phyloP scores from a whole-genome alignment of 2,888 invertebrate genomes.

The Andricus curvator region DNA sequence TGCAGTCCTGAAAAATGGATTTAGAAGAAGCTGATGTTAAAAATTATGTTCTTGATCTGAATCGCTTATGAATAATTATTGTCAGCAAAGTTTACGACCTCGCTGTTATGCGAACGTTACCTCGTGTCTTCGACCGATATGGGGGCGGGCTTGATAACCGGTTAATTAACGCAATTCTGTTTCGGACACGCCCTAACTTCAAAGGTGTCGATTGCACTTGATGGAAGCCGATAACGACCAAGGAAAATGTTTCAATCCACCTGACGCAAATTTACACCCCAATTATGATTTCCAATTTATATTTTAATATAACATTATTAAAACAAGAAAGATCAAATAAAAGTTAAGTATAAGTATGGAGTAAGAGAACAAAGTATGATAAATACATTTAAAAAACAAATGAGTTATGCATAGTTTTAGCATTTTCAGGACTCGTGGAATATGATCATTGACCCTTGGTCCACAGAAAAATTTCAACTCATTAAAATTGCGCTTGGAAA shows the following conservation, averaged over 20 bases:
- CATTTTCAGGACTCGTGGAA: no score
- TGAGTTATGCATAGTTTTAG: no score
- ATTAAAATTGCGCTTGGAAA: no score
- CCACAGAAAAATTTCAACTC: no score
- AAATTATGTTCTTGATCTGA: background rate
- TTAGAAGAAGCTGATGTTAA: background rate
- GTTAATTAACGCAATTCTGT: conserved; percentile 58
- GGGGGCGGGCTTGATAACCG: conserved; percentile 54
- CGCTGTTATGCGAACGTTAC: conserved; percentile 3
- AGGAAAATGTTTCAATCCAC: conserved; percentile 24
- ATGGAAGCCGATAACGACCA: conserved; percentile 45
- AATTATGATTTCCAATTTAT: background rate
- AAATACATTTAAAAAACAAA: no score
- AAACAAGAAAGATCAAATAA: background rate
- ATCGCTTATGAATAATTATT: conserved; percentile 52
- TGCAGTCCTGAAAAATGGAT: background rate
- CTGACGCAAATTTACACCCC: conserved; percentile 13
- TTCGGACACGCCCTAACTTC: conserved; percentile 55
- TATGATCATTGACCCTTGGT: no score
- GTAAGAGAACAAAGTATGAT: no score
- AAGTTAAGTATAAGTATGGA: background rate
- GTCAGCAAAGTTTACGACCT: conserved; percentile 48
- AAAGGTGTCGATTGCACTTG: conserved; percentile 54
- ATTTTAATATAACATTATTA: background rate
- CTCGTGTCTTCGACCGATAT: conserved; percentile 46